Base-by-base conservation (phyloP, 1,140 invertebrate species). In the Agraylea sexmaculata region DNA sequence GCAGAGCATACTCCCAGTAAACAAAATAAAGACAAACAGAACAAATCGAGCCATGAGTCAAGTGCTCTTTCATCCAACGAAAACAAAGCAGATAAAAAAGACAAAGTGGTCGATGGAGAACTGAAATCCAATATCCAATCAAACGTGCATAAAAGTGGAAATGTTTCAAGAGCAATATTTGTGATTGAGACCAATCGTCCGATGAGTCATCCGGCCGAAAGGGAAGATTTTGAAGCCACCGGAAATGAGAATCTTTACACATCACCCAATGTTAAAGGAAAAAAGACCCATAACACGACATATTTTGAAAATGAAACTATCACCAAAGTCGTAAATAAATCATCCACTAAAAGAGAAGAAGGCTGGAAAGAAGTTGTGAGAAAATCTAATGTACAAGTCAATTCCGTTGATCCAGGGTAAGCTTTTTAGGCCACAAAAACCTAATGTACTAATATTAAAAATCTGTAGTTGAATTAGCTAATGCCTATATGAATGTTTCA, bases 361-460 rank as follows among this genome's bases (percentile, higher is more conserved):
- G 91, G 90, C 5, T 97, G 92, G 92, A 95, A 94, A 61, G 91
- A 96, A 70, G 90, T 96, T 7, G 86, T 90, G 5, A 68, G 91
- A 55, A 93, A 86, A 64, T 85, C 74, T 41, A 64, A 58, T 46
- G 62, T 65, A 18, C 64, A 67, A 53, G 56, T 69, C n/a, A 65
- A 65, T 22, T 60, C 63, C 3, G 58, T 67, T 4, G 70, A 72
- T 40, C 66, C 70, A 33, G 64, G 65, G 63, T 68, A 40, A 51
- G 53, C 13, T 12, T 36, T 18, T n/a, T n/a, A 6, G 23, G n/a
- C 23, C 23, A 25, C 23, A 25, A 6, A 25, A 7, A 25, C 23
- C 23, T 7, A 6, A 6, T 7, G 23, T 25, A 25, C n/a, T n/a
- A 10, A 13, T 7, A 11, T 31, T 31, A 31, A 31, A 11, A 31